Evolutionary conservation across 2,113 vertebrate species (phyloP), one percentile per base, ranked within the genome.

Genomic region (Furnarius figulus): DNA sequence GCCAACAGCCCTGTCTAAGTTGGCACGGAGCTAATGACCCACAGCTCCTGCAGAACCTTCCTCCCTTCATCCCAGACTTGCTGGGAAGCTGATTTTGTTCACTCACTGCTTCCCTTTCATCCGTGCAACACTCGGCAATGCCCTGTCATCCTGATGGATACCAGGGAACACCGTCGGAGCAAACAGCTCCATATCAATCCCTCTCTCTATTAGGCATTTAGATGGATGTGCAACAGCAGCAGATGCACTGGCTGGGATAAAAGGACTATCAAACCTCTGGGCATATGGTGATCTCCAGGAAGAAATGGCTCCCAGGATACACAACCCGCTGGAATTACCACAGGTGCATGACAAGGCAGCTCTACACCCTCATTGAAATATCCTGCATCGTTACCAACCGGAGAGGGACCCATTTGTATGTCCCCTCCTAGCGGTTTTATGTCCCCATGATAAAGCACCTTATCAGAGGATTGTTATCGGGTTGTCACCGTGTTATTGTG

Each of bases 381-480:
- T 75, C 85, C 81, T 20, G 56, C 67, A 23, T 78, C 14, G 2
- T 93, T 94, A 53, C 88, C 33, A 86, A 31, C 56, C 75, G 84
- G 65, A 95, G 70, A 90, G 86, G 73, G 73, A 76, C 73, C 92
- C 80, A 78, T 93, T 89, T 85, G 68, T 93, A 75, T 52, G 87
- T 90, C 94, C 74, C 85, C 44, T 70, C 7, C 0, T 39, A 85
- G 78, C 86, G 77, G 47, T 87, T 91, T 92, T 87, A 93, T 79
- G 91, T 93, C 91, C 85, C 61, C 93, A 88, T 94, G 95, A 97
- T 86, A 90, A 67, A 95, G 95, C 93, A 72, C 88, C 88, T 94
- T 95, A 92, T 94, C 94, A 92, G 95, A 89, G 93, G 86, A 85
- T 89, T 93, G 92, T 96, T 97, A 95, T 95, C 68, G 7, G 49